A percentile compares a stretch with the other conserved stretches of the same genome.
Evolutionary conservation across 2,888 invertebrate species (phyloP).

Genomic region (Eupsilia transversa): DNA sequence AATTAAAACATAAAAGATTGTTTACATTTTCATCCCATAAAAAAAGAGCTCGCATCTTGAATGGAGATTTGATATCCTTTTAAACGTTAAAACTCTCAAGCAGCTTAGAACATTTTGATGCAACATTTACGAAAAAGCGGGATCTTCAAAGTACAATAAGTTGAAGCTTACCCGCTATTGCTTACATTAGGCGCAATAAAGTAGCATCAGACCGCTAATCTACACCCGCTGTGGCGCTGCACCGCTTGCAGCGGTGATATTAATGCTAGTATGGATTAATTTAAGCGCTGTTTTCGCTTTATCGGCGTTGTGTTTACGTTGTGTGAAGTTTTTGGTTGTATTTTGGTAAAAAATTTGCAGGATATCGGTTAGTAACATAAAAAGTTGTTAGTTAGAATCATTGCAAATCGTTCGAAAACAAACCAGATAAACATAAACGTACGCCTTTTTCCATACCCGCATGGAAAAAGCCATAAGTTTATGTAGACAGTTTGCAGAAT

Average conservation of each 20-base stretch:
- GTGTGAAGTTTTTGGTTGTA: neutral
- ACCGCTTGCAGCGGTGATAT: slow-evolving; percentile 68
- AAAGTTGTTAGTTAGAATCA: neutral
- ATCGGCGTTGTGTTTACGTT: slow-evolving; percentile 45
- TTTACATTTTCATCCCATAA: slow-evolving; percentile 30
- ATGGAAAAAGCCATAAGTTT: too few relatives aligned
- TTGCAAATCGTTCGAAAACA: neutral
- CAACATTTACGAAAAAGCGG: slow-evolving; percentile 58
- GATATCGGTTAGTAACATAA: neutral
- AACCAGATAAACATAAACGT: too few relatives aligned
- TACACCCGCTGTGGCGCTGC: slow-evolving; percentile 65
- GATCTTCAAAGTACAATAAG: slow-evolving; percentile 69
- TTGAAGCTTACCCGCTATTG: slow-evolving; percentile 66
- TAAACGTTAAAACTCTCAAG: slow-evolving; percentile 37
- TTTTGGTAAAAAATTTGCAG: neutral
- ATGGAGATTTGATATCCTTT: slow-evolving; percentile 44
- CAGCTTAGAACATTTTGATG: slow-evolving; percentile 61
- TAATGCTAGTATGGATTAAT: slow-evolving; percentile 70
- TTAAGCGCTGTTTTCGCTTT: slow-evolving; percentile 71
- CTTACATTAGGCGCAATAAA: slow-evolving; percentile 76
- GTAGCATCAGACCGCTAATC: slow-evolving; percentile 75
- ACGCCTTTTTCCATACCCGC: too few relatives aligned
- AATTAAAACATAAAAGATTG: slow-evolving; percentile 26
- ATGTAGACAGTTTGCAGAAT: too few relatives aligned
- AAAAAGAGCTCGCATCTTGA: slow-evolving; percentile 15